Evolutionary conservation across 1,140 invertebrate species (phyloP), one percentile per base, ranked within the genome.

Genomic region (Ceratina calcarata): DNA sequence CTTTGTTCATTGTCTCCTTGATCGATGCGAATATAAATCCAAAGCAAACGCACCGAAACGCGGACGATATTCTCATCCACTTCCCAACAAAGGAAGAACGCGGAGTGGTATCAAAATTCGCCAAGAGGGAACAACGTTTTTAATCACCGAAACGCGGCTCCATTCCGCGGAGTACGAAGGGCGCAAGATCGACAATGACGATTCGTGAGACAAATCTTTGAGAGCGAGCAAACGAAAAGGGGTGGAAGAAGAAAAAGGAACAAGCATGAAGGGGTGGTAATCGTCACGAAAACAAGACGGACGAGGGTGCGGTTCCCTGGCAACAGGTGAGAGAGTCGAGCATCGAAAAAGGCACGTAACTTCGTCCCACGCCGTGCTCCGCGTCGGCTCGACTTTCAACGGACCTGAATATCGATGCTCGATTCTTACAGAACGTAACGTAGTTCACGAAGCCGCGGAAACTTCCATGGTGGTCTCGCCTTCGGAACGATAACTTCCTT

Each of bases 251-350:
- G 8, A 55, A 20, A 53, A 65, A 16, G 12, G 22, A 45, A 0
- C 0, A n/a, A 22, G 20, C 24, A 58, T 16, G 22, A 51, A 24
- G 22, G 45, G n/a, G 15, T 51, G 62, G 51, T 73, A 22, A 60
- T 73, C 32, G 77, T 66, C 60, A 20, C n/a, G 74, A 75, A 65
- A 74, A 68, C 60, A 78, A 78, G 82, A 61, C 49, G 68, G 27
- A 37, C 64, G 53, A 77, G 16, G 68, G 37, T 20, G 61, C 37
- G 64, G 58, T 74, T 71, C 73, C 65, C 73, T 85, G 84, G 86
- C 86, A 87, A 87, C 86, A 87, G 86, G 86, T 87, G 86, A 80
- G 76, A 77, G 76, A 78, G 81, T 78, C 64, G 45, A 13, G 71
- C 62, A 70, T 37, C 75, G 68, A 51, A 58, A 80, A 78, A 65